A percentile compares a stretch with the other conserved stretches of the same genome.
These are phyloP conservation scores for Nemotelus pantherinus DNA, from an alignment of 2,888 invertebrate genomes.

Conservation along the genomic window DNA sequence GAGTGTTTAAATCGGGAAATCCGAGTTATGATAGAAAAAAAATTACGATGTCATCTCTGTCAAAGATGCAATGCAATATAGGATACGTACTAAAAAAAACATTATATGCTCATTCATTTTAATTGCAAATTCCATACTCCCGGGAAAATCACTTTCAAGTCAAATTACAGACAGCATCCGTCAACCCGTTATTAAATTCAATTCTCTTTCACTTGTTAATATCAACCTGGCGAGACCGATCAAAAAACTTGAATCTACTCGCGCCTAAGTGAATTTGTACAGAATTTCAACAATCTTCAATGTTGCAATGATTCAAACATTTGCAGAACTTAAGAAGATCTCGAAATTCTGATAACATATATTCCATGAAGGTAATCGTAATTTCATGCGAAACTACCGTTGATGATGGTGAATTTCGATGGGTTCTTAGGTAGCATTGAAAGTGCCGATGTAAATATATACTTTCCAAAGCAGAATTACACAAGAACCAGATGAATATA, in stretches of 20 bases:
- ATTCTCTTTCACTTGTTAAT: constrained; percentile 28
- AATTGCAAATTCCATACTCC: not conserved
- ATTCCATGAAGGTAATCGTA: constrained; percentile 7
- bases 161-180: constrained; percentile 8
- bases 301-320: not conserved
- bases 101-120: not conserved
- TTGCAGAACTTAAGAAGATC: not conserved
- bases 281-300: not conserved
- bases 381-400: not conserved
- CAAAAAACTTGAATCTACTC: not conserved
- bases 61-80: too few species aligned
- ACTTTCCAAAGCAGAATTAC: constrained; percentile 8
- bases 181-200: constrained; percentile 33
- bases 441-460: constrained; percentile 24
- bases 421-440: not conserved
- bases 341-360: not conserved
- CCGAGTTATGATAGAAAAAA: too few species aligned
- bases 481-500: not conserved
- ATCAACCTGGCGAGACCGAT: constrained; percentile 1
- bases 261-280: not conserved
- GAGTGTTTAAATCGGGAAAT: too few species aligned
- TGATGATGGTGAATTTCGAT: not conserved
- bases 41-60: too few species aligned
- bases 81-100: too few species aligned
- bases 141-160: not conserved